A percentile compares a stretch with the other conserved stretches of the same genome.
Conservation (phyloP, 2,797 vertebrate species). For the Mormyrops boulengeri region DNA sequence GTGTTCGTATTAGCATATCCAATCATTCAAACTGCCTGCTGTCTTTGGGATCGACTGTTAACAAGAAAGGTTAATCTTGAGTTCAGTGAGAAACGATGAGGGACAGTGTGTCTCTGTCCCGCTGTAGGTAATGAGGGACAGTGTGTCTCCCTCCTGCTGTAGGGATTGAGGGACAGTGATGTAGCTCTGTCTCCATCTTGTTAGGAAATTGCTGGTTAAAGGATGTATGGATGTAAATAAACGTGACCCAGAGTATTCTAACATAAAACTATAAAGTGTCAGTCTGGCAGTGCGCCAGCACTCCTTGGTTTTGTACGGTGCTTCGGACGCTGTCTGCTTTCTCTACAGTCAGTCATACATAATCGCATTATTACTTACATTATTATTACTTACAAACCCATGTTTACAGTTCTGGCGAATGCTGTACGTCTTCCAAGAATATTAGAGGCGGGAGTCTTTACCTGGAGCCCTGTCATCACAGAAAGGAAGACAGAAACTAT, state of each 20-base stretch:
- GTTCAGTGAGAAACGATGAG: not conserved
- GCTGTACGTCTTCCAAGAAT: slow-evolving; percentile 3
- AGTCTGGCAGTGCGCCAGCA: not conserved
- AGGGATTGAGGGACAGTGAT: not conserved
- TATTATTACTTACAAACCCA: not conserved
- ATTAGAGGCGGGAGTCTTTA: not conserved
- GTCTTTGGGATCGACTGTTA: not conserved
- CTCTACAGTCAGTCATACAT: not conserved
- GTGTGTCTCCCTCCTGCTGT: not conserved
- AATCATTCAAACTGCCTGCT: not conserved
- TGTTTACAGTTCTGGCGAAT: slow-evolving; percentile 1
- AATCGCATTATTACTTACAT: not conserved
- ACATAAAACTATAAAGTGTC: not conserved
- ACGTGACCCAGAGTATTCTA: not conserved
- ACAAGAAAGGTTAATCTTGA: not conserved
- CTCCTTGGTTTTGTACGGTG: not conserved
- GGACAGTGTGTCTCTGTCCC: not conserved
- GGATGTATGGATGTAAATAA: not conserved
- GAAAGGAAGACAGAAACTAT: not conserved
- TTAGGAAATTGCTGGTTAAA: slow-evolving; percentile 4
- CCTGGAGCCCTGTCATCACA: not conserved
- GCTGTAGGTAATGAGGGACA: not conserved
- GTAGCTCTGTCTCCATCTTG: not conserved
- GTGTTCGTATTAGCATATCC: not conserved
- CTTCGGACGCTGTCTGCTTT: not conserved